Base-by-base conservation (phyloP, 2,888 invertebrate species). In the Volucella inanis region DNA sequence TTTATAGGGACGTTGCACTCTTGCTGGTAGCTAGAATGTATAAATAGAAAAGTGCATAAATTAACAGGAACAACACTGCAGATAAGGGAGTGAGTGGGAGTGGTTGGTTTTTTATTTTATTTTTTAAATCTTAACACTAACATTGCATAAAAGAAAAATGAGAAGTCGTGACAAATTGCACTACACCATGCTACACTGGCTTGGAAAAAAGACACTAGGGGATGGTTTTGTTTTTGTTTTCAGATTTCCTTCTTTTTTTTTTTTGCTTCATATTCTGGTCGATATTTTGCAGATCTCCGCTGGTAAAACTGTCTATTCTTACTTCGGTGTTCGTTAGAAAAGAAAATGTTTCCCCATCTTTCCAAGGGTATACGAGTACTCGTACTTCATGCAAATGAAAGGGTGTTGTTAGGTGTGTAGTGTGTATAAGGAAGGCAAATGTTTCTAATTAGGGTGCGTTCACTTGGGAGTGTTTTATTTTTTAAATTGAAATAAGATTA, bases 101-200 rank as follows among this genome's bases (percentile, higher is more conserved):
- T 22, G 8, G 57, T 39, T 22, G 1, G 1, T 31, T 31, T 31
- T 31, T 31, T 22, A 18, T 22, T 31, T 31, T 1, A 6, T 31
- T 31, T 31, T 31, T 31, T 31, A 77, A 64, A 74, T 78, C 74
- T 74, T 83, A 74, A 41, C 62, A 64, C 72, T 52, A 38, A 57
- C 65, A 67, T 77, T 62, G 62, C 57, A 68, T 47, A 57, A n/a
- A 54, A 39, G 45, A 18, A 55, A 57, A 76, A 70, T 18, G 61
- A 72, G 52, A 52, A 79, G 75, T 79, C 79, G 84, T 84, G 84
- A 84, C 84, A 79, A 84, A 79, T 84, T 84, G 65, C 79, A 75
- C 59, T 84, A 74, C 50, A 59, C 70, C 49, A 45, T 75, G 65
- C 45, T 75, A 79, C 49, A 50, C 57, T 15, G 50, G 14, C 47